A percentile compares a stretch with the other conserved stretches of the same genome.
phyloP scores from a whole-genome alignment of 1,140 invertebrate genomes.

The Pectinophora gossypiella region DNA sequence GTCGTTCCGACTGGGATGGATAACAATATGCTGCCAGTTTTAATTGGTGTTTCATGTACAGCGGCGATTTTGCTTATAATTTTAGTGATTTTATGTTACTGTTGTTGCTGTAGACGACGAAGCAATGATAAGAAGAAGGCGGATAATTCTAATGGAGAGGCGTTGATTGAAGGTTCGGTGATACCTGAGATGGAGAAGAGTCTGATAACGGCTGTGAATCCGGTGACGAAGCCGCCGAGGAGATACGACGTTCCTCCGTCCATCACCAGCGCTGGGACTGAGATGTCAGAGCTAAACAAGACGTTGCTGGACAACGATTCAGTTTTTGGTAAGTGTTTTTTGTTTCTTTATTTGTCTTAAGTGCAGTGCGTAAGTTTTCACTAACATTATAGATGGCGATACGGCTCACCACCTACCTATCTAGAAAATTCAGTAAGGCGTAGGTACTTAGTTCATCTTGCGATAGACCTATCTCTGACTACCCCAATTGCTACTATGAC shows the following conservation, averaged over 20 bases:
- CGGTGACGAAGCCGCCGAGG: slow-evolving; percentile 85
- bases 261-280: slow-evolving; percentile 81
- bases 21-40: slow-evolving; percentile 67
- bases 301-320: slow-evolving; percentile 84
- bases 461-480: too few relatives aligned
- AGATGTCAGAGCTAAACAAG: slow-evolving; percentile 87
- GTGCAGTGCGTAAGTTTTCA: too few relatives aligned
- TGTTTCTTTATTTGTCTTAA: slow-evolving; percentile 32
- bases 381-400: too few relatives aligned
- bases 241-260: slow-evolving; percentile 82
- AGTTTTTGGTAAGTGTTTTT: slow-evolving; percentile 80
- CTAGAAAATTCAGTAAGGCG: too few relatives aligned
- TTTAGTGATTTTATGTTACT: slow-evolving; percentile 79
- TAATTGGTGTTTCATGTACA: slow-evolving; percentile 73
- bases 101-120: slow-evolving; percentile 78
- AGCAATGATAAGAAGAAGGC: slow-evolving; percentile 74
- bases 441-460: too few relatives aligned
- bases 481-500: too few relatives aligned
- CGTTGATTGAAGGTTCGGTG: slow-evolving; percentile 76
- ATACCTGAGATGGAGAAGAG: slow-evolving; percentile 87
- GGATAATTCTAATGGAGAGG: slow-evolving; percentile 77
- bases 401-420: too few relatives aligned
- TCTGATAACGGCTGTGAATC: slow-evolving; percentile 87
- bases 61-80: slow-evolving; percentile 78
- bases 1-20: slow-evolving; percentile 61